These are phyloP conservation scores for Stegostoma tigrinum DNA, from an alignment of 2,113 vertebrate genomes.

Conservation along the genomic window DNA sequence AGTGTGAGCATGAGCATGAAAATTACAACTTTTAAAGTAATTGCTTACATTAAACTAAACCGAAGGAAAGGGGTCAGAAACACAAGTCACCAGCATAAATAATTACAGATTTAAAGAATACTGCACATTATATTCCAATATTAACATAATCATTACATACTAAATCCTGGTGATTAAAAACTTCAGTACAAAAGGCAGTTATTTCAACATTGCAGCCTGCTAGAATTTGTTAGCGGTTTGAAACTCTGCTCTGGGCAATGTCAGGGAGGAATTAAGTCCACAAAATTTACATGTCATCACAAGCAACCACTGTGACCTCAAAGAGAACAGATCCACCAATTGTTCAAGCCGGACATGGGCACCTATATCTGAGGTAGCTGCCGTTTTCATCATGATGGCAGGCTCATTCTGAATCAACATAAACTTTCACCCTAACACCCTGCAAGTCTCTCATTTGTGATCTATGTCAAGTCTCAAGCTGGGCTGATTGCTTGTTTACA, in stretches of 20 bases:
- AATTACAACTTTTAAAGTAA: neutral
- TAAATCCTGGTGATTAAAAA: conserved; percentile 17
- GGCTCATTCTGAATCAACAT: neutral
- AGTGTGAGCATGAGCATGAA: neutral
- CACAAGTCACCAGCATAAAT: neutral
- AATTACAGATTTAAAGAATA: neutral
- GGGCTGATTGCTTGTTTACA: neutral
- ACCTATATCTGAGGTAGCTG: neutral
- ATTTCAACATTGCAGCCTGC: neutral
- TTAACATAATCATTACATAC: neutral
- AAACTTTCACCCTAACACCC: neutral
- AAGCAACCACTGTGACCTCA: neutral
- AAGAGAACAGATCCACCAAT: neutral
- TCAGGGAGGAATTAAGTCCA: neutral
- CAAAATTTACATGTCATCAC: neutral
- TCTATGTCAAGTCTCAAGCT: neutral
- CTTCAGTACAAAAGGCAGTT: neutral
- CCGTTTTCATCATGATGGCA: neutral
- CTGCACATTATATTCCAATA: neutral
- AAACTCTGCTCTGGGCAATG: neutral
- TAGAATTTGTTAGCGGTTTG: neutral
- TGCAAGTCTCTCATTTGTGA: neutral
- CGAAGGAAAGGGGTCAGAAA: neutral
- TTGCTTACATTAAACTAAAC: neutral
- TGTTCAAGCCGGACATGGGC: neutral